These are phyloP conservation scores for Agonopterix arenella DNA, from an alignment of 2,888 invertebrate genomes.

Conservation along the genomic window DNA sequence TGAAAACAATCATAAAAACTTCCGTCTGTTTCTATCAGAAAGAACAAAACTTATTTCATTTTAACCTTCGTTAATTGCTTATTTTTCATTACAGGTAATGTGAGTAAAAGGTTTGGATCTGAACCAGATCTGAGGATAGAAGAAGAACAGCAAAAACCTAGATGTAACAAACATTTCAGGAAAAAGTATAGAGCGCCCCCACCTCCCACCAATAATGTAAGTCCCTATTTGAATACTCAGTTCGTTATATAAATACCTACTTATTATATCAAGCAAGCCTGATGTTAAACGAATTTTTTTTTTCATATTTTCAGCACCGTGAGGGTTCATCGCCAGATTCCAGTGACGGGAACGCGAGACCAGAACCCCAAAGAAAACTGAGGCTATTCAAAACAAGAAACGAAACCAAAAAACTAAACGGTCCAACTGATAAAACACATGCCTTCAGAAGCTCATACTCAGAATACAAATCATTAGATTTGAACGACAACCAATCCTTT, in stretches of 20 bases:
- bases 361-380: slow-evolving; percentile 73
- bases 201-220: slow-evolving; percentile 69
- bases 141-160: slow-evolving; percentile 54
- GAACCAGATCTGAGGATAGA: slow-evolving; percentile 82
- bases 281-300: not conserved
- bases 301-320: slow-evolving; percentile 37
- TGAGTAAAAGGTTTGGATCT: slow-evolving; percentile 81
- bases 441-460: slow-evolving; percentile 43
- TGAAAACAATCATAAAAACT: too few relatives aligned
- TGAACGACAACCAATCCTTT: slow-evolving; percentile 47
- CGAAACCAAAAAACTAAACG: slow-evolving; percentile 79
- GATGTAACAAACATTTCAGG: slow-evolving; percentile 75
- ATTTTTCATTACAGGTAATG: slow-evolving; percentile 35
- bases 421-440: slow-evolving; percentile 46
- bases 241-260: not conserved
- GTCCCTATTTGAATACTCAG: slow-evolving; percentile 11
- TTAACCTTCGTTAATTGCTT: not conserved
- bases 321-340: slow-evolving; percentile 79
- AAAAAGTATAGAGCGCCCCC: slow-evolving; percentile 88
- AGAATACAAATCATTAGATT: slow-evolving; percentile 58
- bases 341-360: slow-evolving; percentile 68
- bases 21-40: too few relatives aligned
- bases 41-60: too few relatives aligned
- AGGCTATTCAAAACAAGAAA: slow-evolving; percentile 86
- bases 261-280: not conserved